phyloP scores from a whole-genome alignment of 2,888 invertebrate species.

The Clanis bilineata region DNA sequence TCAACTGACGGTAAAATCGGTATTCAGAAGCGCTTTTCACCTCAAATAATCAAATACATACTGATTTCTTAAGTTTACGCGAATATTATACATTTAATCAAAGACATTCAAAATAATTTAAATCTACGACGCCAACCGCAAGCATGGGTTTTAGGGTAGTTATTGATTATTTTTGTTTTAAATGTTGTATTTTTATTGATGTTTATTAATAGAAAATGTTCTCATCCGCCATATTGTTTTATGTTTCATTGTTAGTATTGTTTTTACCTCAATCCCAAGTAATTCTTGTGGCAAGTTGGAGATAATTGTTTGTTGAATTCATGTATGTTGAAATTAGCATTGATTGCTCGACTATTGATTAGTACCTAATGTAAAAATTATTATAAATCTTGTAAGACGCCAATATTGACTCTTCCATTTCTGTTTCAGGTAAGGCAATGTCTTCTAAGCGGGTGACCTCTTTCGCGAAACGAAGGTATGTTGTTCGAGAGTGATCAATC shows the following conservation, averaged over 20 bases:
- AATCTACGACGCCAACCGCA: not conserved
- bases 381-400: not conserved
- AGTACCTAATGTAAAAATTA: not conserved
- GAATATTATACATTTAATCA: no score
- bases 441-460: slow-evolving; percentile 73
- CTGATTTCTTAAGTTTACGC: no score
- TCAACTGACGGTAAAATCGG: not conserved
- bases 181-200: not conserved
- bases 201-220: slow-evolving; percentile 1
- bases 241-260: not conserved
- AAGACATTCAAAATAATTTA: no score
- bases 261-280: not conserved
- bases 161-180: not conserved
- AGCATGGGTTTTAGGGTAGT: not conserved
- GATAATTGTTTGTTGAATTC: not conserved
- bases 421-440: slow-evolving; percentile 80
- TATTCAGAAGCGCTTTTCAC: not conserved
- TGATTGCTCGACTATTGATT: no score
- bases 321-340: not conserved
- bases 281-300: not conserved
- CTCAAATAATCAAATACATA: no score
- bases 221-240: not conserved
- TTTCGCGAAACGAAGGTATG: slow-evolving; percentile 65
- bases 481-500: slow-evolving; percentile 52
- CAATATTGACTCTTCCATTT: slow-evolving; percentile 36